These are phyloP conservation scores for Menidia menidia DNA, from an alignment of 2,797 vertebrate genomes.

Conservation along the genomic window DNA sequence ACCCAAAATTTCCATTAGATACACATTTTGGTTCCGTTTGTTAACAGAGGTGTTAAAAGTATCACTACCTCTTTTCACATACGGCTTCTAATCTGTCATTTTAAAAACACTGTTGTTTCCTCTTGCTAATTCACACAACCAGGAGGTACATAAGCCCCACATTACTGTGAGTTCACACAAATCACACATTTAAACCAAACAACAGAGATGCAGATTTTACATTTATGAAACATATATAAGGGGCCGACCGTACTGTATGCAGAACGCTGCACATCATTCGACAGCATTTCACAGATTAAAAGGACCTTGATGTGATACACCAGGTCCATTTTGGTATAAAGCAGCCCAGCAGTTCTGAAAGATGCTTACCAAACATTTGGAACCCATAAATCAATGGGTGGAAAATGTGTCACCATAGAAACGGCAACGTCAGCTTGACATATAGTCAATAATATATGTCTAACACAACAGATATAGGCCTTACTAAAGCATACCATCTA, in stretches of 20 bases:
- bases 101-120: too few relatives aligned
- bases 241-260: not conserved
- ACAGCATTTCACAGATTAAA: slow-evolving; percentile 17
- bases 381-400: slow-evolving; percentile 65
- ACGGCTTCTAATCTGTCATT: too few relatives aligned
- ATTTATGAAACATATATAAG: not conserved
- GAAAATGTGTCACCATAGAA: slow-evolving; percentile 68
- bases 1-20: not conserved
- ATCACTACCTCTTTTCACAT: too few relatives aligned
- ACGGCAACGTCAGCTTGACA: slow-evolving; percentile 62
- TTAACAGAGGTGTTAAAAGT: not conserved
- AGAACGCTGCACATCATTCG: slow-evolving; percentile 19
- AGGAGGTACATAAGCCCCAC: too few relatives aligned
- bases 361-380: slow-evolving; percentile 75
- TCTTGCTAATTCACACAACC: too few relatives aligned
- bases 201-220: not conserved
- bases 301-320: slow-evolving; percentile 55
- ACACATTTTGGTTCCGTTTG: not conserved
- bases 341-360: slow-evolving; percentile 67
- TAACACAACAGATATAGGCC: slow-evolving; percentile 40
- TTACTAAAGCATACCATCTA: slow-evolving; percentile 38
- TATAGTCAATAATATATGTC: slow-evolving; percentile 73
- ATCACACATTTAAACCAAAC: not conserved
- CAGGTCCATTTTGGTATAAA: slow-evolving; percentile 64
- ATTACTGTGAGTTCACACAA: too few relatives aligned